Evolutionary conservation across 1,140 invertebrate genomes (phyloP), one percentile per base, ranked within the genome.

Genomic region (Drosophila tani): DNA sequence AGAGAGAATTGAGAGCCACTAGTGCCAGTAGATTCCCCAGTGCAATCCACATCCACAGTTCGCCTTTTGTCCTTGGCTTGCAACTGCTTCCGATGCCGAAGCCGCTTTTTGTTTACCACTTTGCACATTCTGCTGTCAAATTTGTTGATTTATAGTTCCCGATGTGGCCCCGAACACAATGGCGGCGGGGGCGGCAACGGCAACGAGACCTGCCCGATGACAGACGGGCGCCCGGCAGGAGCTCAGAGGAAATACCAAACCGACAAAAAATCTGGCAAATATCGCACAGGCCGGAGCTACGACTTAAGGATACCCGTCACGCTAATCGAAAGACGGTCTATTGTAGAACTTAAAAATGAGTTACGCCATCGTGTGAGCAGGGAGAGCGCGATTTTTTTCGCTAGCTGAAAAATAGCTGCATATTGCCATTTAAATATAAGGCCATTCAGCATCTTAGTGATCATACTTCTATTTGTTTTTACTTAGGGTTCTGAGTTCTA

Each of bases 101-200:
- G 74, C 64, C 64, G 50, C 69, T 84, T 84, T 73, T 76, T 66
- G 68, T 81, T 81, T 81, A 81, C 77, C 82, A 84, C 68, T 84
- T 78, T 77, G 82, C 82, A 84, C 82, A 85, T 85, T 85, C 80
- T 81, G 75, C 75, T 78, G 80, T 78, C 82, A 84, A 84, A 85
- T 80, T 69, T 85, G 79, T 84, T 84, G 82, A 84, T 85, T 84
- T 84, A 77, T 85, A 81, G 65, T 70, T 76, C 43, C 64, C 71
- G 65, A 76, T 71, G 65, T 81, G 79, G 65, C 57, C 79, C 43
- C 50, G 19, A 53, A 66, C 70, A 76, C 70, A 76, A 67, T 55
- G 53, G 59, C 32, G 15, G 50, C 17, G 60, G 63, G 47, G 70
- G 73, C 53, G n/a, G 43, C 7, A n/a, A n/a, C 32, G 50, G n/a